Evolutionary conservation across 2,113 vertebrate genomes (phyloP), one percentile per base, ranked within the genome.

Genomic region (Halcyon malimbica): DNA sequence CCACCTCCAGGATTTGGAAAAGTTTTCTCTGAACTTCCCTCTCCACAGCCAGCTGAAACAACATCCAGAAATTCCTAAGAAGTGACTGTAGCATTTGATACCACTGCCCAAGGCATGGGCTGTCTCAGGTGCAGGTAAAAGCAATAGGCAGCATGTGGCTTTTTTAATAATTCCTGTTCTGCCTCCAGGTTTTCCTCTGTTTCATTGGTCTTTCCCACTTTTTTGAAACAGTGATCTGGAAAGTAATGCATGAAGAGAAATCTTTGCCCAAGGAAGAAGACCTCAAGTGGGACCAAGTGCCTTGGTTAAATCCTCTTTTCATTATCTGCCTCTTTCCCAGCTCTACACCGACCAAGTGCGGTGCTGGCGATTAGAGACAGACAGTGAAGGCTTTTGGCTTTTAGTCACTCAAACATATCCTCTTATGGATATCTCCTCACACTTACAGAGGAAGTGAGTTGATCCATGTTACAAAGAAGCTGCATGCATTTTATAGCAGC

Each of bases 281-380:
- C 4, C 26, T 48, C 46, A 51, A 16, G 19, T 18, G 24, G 39
- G 37, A 53, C n/a, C 11, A 17, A 0, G 0, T 25, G 10, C 25
- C 54, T 68, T 29, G 8, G 16, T 15, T 26, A 78, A 50, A 28
- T 41, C 13, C 6, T 7, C 3, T 69, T 77, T 41, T 68, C 56
- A 31, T 65, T 46, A 56, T 59, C 37, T 70, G 25, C n/a, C 26
- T 51, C 33, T 54, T 89, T 57, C 23, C 29, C 37, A 81, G 48
- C 29, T 41, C 68, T 68, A 11, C 31, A 5, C 4, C 16, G 14
- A 13, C 24, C 37, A 48, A 41, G 50, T 16, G 21, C 54, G 20
- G 33, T 31, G 35, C 59, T 83, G 54, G 23, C 48, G 56, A 12
- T 37, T 21, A 46, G 20, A 51, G 63, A 44, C n/a, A 77, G 37